A percentile compares a stretch with the other conserved stretches of the same genome.
Conservation (phyloP, 2,888 invertebrate genomes). For the Congeria kusceri region DNA sequence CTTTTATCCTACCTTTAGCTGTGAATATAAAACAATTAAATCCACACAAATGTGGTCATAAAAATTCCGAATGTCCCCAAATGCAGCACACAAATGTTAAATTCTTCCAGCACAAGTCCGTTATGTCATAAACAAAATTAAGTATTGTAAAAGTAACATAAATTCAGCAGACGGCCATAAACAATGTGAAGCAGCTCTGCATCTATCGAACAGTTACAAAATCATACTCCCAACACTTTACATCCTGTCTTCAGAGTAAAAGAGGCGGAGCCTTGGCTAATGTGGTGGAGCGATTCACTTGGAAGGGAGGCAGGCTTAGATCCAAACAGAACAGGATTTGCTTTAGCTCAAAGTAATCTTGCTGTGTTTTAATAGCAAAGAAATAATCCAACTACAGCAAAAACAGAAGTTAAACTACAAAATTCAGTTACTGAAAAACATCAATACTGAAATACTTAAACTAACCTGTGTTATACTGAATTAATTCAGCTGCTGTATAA, state of each 20-base stretch:
- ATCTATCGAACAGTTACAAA: conserved; percentile 34
- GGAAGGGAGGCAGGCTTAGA: too few species aligned
- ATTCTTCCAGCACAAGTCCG: too few species aligned
- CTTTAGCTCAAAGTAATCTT: too few species aligned
- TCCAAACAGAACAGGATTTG: too few species aligned
- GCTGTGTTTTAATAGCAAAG: too few species aligned
- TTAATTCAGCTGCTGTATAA: too few species aligned
- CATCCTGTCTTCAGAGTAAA: conserved; percentile 39
- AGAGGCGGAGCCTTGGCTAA: too few species aligned
- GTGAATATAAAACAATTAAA: conserved; percentile 10
- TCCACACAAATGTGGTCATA: conserved; percentile 12
- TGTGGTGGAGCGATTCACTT: too few species aligned
- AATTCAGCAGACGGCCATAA: conserved; percentile 58
- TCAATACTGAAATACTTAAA: not conserved
- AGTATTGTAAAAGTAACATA: conserved; percentile 61
- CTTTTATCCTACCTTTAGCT: not conserved
- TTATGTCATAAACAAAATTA: conserved; percentile 24
- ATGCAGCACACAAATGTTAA: not conserved
- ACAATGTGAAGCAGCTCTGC: conserved; percentile 45
- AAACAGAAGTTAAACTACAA: not conserved
- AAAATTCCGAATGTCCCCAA: conserved; percentile 2
- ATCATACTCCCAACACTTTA: conserved; percentile 53
- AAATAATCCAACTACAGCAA: not conserved
- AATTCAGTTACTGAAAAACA: not conserved
- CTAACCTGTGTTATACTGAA: too few species aligned